Evolutionary conservation across 2,113 vertebrate species (phyloP), one percentile per base, ranked within the genome.

Genomic region (Halichoerus grypus): DNA sequence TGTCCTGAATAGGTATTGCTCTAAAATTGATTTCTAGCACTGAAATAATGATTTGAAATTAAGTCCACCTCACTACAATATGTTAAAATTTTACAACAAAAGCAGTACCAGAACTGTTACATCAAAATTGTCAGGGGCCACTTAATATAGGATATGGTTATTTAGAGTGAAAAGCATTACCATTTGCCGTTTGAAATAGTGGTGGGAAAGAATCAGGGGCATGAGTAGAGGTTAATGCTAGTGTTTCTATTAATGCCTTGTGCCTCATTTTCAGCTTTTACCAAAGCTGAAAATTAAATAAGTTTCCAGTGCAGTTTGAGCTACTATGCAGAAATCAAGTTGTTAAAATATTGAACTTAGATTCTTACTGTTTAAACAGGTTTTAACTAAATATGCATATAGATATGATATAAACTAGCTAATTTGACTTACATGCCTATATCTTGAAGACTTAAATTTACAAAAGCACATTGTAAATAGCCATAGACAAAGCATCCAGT

Each of bases 21-120:
- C 94, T 97, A 95, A 98, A 95, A 95, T 69, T 97, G 61, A 82
- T 87, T 86, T 90, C 94, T 72, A 95, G 51, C 61, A 65, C 88
- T 95, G 65, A 95, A 80, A 95, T 83, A 55, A 65, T 72, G 67
- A 83, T 91, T 93, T 82, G 72, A 84, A 96, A 82, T 96, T 91
- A 85, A 90, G n/a, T 10, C 65, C 22, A 80, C 36, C 3, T 67
- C 80, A 84, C 33, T 91, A n/a, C 26, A 82, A 1, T 59, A 36
- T 72, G n/a, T 81, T 81, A 72, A 71, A 53, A 86, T 86, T 88
- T 91, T 26, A 86, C 10, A 7, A 80, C 59, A 83, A 51, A 89
- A 85, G 22, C 72, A 46, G 21, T 89, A 61, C 10, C 49, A 76
- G 55, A 79, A 51, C 16, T 65, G 6, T 93, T 93, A 63, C 1